These are phyloP conservation scores for Oreotragus oreotragus DNA, from an alignment of 2,113 vertebrate species.

Conservation along the genomic window DNA sequence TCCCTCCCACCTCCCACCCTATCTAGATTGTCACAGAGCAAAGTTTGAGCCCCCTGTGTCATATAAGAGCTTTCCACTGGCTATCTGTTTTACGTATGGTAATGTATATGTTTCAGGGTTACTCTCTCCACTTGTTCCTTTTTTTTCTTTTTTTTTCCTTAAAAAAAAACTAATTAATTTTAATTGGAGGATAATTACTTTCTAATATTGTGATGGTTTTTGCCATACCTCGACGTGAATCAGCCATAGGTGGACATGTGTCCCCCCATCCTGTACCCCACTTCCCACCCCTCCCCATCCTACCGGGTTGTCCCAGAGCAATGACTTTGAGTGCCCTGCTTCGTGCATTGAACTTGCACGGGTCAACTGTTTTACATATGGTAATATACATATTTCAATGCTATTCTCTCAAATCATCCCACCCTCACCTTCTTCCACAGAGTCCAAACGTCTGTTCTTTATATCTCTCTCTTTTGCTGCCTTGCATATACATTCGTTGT, in stretches of 20 bases:
- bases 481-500: neutral
- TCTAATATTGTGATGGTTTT: neutral
- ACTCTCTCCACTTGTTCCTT: neutral
- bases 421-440: neutral
- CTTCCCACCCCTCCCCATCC: neutral
- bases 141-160: neutral
- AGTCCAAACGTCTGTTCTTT: neutral
- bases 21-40: neutral
- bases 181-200: neutral
- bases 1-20: neutral
- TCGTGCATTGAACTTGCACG: rapidly evolving
- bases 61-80: neutral
- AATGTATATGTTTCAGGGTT: neutral
- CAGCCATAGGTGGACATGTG: neutral
- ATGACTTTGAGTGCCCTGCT: neutral
- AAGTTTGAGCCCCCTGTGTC: neutral
- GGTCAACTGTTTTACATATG: neutral
- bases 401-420: neutral
- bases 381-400: neutral
- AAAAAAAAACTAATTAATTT: neutral
- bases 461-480: neutral
- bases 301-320: neutral
- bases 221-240: neutral
- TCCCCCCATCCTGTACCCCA: neutral
- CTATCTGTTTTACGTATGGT: neutral